phyloP scores from a whole-genome alignment of 2,797 vertebrate genomes.

The Sebastes goodei region DNA sequence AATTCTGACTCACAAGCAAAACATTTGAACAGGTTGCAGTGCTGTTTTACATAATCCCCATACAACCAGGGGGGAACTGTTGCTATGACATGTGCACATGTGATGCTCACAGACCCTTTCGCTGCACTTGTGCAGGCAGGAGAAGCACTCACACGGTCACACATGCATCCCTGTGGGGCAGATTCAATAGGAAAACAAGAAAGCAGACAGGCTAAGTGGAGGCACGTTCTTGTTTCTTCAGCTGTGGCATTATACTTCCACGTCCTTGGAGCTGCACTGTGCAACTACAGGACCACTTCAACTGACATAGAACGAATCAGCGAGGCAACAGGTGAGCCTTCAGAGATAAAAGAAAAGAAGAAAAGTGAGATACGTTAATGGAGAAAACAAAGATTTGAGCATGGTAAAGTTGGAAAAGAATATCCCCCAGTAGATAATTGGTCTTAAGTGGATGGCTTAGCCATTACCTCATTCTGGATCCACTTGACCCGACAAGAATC shows the following conservation, averaged over 20 bases:
- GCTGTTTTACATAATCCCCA: constrained; percentile 55
- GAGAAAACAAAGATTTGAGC: constrained; percentile 8
- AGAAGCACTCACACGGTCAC: constrained; percentile 49
- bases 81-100: constrained; percentile 34
- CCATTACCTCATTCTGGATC: constrained; percentile 75
- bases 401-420: neutral
- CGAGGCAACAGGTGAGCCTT: constrained; percentile 26
- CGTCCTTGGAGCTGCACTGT: constrained; percentile 45
- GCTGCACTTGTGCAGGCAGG: neutral
- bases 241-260: constrained; percentile 64
- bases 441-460: constrained; percentile 48
- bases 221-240: constrained; percentile 77
- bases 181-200: constrained; percentile 75
- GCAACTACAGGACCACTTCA: constrained; percentile 30
- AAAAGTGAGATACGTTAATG: constrained; percentile 10
- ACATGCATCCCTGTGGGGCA: constrained; percentile 50
- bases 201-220: constrained; percentile 73
- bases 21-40: constrained; percentile 64
- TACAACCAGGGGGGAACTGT: constrained; percentile 23
- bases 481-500: constrained; percentile 74
- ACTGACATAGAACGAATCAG: neutral
- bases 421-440: constrained; percentile 43
- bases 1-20: constrained; percentile 44
- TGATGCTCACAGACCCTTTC: constrained; percentile 13
- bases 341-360: constrained; percentile 20